Evolutionary conservation across 2,888 invertebrate species (phyloP).

Genomic region (Scaptomyza reducta): DNA sequence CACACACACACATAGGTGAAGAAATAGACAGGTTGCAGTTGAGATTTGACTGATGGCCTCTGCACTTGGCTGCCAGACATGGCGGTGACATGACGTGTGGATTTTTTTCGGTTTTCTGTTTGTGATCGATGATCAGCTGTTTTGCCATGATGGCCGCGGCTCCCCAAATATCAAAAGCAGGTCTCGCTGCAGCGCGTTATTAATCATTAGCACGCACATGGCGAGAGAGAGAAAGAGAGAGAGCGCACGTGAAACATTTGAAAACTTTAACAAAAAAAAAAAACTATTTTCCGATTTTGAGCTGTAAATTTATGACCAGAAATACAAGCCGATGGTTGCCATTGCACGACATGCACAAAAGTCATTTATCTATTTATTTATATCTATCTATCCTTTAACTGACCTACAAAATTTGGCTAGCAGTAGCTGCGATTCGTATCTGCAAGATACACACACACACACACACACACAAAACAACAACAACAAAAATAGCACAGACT

Average conservation of each 20-base stretch:
- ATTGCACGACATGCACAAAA: constrained; percentile 71
- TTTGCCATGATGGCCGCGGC: constrained; percentile 75
- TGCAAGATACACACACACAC: constrained; percentile 55
- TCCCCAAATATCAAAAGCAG: constrained; percentile 53
- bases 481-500: constrained; percentile 8
- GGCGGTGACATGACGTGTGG: constrained; percentile 63
- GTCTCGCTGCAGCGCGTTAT: constrained; percentile 59
- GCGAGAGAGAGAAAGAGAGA: constrained; percentile 1
- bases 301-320: constrained; percentile 59
- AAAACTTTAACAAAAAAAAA: constrained; percentile 28
- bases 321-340: constrained; percentile 63
- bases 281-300: constrained; percentile 57
- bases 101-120: neutral
- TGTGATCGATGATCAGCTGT: constrained; percentile 64
- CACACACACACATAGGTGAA: constrained; percentile 8
- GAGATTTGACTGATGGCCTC: constrained; percentile 46
- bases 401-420: constrained; percentile 61
- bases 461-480: constrained; percentile 20
- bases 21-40: constrained; percentile 24
- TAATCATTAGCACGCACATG: constrained; percentile 65
- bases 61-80: constrained; percentile 65
- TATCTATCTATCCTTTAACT: constrained; percentile 17
- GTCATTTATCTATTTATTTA: constrained; percentile 65
- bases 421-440: constrained; percentile 71
- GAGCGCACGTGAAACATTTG: constrained; percentile 30